Conservation (phyloP, 2,113 vertebrate species). For the Bombycilla garrulus region DNA sequence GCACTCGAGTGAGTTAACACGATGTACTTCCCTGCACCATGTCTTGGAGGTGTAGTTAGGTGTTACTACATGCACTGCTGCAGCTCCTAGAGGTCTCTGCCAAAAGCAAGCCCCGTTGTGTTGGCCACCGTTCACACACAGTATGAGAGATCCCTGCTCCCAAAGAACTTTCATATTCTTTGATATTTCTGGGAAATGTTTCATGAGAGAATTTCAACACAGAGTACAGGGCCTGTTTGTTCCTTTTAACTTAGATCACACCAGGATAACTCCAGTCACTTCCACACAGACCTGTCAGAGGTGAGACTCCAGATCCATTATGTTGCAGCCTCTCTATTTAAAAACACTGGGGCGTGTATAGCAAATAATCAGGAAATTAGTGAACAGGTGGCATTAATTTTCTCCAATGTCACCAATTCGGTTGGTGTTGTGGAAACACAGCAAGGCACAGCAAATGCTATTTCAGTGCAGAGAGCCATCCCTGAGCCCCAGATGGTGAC, state of each 20-base stretch:
- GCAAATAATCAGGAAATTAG: constrained; percentile 35
- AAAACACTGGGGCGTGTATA: background rate
- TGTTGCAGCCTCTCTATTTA: background rate
- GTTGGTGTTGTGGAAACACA: constrained; percentile 38
- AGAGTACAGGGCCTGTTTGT: background rate
- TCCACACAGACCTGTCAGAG: background rate
- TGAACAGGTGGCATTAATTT: constrained; percentile 40
- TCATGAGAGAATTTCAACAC: constrained; percentile 4
- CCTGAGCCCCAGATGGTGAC: constrained; percentile 45
- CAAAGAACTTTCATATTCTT: constrained; percentile 47
- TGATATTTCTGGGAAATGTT: constrained; percentile 49
- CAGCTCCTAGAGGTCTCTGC: constrained; percentile 42
- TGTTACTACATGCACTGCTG: constrained; percentile 51
- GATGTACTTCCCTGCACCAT: constrained; percentile 27
- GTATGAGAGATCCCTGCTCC: constrained; percentile 51
- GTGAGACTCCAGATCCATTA: background rate
- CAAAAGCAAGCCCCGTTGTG: constrained; percentile 50
- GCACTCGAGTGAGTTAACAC: constrained; percentile 23
- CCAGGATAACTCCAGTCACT: background rate
- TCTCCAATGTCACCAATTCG: constrained; percentile 27
- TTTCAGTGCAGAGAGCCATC: constrained; percentile 5
- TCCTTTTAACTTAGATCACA: constrained; percentile 10
- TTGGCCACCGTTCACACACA: constrained; percentile 41
- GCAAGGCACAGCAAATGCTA: constrained; percentile 19
- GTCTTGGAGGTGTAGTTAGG: constrained; percentile 56